These are phyloP conservation scores for Pyrgilauda ruficollis DNA, from an alignment of 2,113 vertebrate genomes.

Conservation along the genomic window DNA sequence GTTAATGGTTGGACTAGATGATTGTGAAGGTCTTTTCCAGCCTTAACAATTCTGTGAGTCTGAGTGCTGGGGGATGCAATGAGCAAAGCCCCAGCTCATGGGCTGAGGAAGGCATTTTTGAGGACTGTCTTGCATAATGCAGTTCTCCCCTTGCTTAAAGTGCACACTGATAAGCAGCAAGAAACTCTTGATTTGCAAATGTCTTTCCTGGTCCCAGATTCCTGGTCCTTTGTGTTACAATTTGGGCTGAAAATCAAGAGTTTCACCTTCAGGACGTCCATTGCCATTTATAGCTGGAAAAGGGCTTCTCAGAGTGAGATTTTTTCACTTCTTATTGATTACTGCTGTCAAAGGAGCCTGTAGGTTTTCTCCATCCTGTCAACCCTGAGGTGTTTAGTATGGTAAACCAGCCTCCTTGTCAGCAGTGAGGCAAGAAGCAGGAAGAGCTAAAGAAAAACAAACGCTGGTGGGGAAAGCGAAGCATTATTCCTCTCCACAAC, in stretches of 20 bases:
- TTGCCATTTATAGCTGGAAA: background rate
- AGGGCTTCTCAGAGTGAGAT: conserved; percentile 19
- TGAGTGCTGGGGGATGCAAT: background rate
- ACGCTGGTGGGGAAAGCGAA: background rate
- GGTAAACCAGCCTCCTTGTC: background rate
- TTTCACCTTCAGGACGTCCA: background rate
- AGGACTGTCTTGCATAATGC: background rate
- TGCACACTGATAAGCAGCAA: background rate
- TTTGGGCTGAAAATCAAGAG: background rate
- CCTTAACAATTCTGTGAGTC: background rate
- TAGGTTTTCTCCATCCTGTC: conserved; percentile 23
- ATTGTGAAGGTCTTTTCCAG: background rate
- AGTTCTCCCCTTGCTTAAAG: background rate
- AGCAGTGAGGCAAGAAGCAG: background rate
- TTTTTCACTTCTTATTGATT: conserved; percentile 47
- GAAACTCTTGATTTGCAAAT: background rate
- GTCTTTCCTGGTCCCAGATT: background rate
- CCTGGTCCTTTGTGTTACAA: background rate
- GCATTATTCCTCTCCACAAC: background rate
- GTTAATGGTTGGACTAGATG: too few relatives aligned
- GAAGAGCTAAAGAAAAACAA: background rate
- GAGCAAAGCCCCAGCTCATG: background rate
- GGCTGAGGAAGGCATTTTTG: background rate
- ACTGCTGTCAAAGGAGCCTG: conserved; percentile 34
- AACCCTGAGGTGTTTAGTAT: background rate